These are phyloP conservation scores for Steatornis caripensis DNA, from an alignment of 2,113 vertebrate species.

Conservation along the genomic window DNA sequence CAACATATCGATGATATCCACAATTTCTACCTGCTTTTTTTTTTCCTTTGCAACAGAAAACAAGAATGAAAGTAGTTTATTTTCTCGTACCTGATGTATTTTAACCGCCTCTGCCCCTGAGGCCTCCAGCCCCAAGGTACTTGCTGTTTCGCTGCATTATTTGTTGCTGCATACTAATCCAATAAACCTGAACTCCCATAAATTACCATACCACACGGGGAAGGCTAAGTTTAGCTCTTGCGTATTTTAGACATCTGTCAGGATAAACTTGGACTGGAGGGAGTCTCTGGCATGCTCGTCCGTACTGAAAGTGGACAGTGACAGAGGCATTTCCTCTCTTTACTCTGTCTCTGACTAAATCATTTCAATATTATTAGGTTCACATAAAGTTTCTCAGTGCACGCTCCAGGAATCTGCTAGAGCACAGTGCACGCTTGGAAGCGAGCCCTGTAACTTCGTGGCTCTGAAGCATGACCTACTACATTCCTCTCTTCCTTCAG, in stretches of 20 bases:
- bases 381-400: not conserved
- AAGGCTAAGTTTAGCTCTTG: constrained; percentile 18
- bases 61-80: not conserved
- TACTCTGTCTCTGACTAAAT: not conserved
- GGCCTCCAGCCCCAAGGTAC: not conserved
- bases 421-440: constrained; percentile 11
- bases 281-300: not conserved
- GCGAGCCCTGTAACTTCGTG: not conserved
- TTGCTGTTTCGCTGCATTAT: not conserved
- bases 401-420: not conserved
- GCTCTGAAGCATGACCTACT: not conserved
- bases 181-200: not conserved
- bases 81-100: not conserved
- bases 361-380: not conserved
- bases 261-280: constrained; percentile 29
- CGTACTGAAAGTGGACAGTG: not conserved
- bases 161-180: not conserved
- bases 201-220: not conserved
- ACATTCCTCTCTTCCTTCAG: not conserved
- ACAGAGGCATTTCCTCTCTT: constrained; percentile 20
- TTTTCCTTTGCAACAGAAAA: not conserved
- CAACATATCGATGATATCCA: accelerated
- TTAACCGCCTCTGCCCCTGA: not conserved
- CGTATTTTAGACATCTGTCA: constrained; percentile 36
- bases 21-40: not conserved